Conservation (phyloP, 2,113 vertebrate genomes). For the Macquaria australasica region DNA sequence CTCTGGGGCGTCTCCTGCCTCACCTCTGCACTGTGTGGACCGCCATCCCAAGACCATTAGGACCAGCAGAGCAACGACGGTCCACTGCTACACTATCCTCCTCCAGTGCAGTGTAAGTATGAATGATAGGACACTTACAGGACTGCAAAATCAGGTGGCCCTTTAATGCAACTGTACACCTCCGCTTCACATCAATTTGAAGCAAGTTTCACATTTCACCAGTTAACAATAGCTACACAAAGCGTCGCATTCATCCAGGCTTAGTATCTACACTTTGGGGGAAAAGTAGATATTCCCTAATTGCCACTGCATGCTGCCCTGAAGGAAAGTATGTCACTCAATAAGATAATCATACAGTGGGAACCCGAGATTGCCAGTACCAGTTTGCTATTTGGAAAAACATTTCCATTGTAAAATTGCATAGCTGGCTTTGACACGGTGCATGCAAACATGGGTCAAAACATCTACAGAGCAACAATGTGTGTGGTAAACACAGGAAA, state of each 20-base stretch:
- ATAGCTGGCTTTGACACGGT: slow-evolving; percentile 12
- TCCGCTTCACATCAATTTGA: slow-evolving; percentile 41
- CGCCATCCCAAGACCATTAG: not conserved
- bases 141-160: slow-evolving; percentile 23
- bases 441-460: slow-evolving; percentile 44
- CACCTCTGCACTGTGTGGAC: slow-evolving; percentile 34
- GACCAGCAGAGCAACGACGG: not conserved
- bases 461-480: slow-evolving; percentile 22
- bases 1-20: slow-evolving; percentile 62
- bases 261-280: slow-evolving; percentile 56
- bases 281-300: slow-evolving; percentile 61
- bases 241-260: slow-evolving; percentile 59
- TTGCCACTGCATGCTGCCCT: slow-evolving; percentile 56
- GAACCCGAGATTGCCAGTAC: slow-evolving; percentile 47
- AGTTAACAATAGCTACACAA: slow-evolving; percentile 65
- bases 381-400: slow-evolving; percentile 57
- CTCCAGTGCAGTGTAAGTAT: not conserved
- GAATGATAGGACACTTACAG: not conserved
- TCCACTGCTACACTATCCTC: not conserved
- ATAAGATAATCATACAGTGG: slow-evolving; percentile 70
- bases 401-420: slow-evolving; percentile 63
- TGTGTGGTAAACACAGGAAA: slow-evolving; percentile 45
- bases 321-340: slow-evolving; percentile 69
- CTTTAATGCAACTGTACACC: slow-evolving; percentile 60
- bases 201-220: slow-evolving; percentile 65